Evolutionary conservation across 2,797 vertebrate species (phyloP).

Genomic region (Brachyalestes nurse): DNA sequence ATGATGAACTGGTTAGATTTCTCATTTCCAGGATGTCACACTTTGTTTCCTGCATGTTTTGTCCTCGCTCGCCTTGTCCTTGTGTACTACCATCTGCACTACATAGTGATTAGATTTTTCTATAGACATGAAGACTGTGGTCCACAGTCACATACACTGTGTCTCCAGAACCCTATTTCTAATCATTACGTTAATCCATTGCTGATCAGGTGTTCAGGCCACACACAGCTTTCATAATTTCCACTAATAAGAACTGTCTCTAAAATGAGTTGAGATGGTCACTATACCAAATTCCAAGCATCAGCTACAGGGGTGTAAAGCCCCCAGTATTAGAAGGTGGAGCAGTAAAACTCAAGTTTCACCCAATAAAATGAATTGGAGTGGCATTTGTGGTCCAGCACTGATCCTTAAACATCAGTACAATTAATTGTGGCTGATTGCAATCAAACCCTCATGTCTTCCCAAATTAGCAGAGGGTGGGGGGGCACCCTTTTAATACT

Average conservation of each 20-base stretch:
- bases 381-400: neutral
- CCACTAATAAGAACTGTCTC: neutral
- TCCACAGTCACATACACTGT: neutral
- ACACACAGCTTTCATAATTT: neutral
- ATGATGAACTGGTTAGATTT: conserved; percentile 63
- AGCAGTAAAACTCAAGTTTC: neutral
- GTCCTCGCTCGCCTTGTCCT: neutral
- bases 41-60: conserved; percentile 27
- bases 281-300: neutral
- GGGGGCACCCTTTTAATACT: too few relatives aligned
- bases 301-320: neutral
- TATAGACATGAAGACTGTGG: neutral
- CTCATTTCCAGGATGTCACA: conserved; percentile 46
- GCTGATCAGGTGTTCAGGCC: neutral
- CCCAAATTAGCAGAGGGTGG: too few relatives aligned
- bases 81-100: neutral
- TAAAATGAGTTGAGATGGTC: neutral
- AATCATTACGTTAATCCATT: neutral
- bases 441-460: neutral
- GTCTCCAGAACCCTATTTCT: neutral
- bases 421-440: neutral
- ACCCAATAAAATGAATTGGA: neutral
- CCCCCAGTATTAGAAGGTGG: neutral
- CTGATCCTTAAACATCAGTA: neutral
- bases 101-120: neutral